Base-by-base conservation (phyloP, 2,797 vertebrate species). In the Cryptoprocta ferox region DNA sequence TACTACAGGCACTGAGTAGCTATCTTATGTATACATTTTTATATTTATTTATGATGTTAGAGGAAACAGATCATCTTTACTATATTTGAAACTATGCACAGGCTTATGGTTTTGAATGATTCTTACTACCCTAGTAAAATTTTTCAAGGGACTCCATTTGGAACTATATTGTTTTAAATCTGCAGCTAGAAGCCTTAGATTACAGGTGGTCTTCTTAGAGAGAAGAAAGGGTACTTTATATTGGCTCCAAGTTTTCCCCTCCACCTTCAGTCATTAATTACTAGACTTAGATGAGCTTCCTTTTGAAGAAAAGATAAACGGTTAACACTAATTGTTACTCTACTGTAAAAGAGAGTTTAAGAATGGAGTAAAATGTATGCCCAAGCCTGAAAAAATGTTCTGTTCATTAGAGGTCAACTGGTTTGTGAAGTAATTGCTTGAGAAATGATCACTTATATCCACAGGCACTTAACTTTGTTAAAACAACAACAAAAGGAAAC, bases 21-120 rank as follows among this genome's bases (percentile, higher is more conserved):
- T 76, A 19, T 53, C 73, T 32, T 80, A 56, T 2, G 0, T 37
- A n/a, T 68, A 19, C 18, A 91, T 80, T 71, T 84, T 76, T 24
- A 56, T 61, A 5, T 35, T 11, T 68, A 66, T 24, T 82, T 85
- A 39, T 65, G 26, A 61, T 78, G 73, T 37, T 53, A 83, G 13
- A 87, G 73, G 24, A 56, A 37, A 61, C 9, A 76, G 6, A 32
- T 15, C 68, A 61, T 65, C 45, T 79, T 7, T 48, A 86, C 63
- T 76, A 42, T 30, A 79, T 63, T 91, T 68, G 26, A 89, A 84
- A 48, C 26, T 42, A 70, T 21, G 1, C 48, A 30, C 18, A 19
- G 56, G 15, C 65, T 89, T 35, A 83, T 35, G 18, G 8, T 90
- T 82, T 96, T 83, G 56, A 95, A 70, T 80, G 61, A 92, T 56